These are phyloP conservation scores for Mya arenaria DNA, from an alignment of 1,140 invertebrate species.

Conservation along the genomic window DNA sequence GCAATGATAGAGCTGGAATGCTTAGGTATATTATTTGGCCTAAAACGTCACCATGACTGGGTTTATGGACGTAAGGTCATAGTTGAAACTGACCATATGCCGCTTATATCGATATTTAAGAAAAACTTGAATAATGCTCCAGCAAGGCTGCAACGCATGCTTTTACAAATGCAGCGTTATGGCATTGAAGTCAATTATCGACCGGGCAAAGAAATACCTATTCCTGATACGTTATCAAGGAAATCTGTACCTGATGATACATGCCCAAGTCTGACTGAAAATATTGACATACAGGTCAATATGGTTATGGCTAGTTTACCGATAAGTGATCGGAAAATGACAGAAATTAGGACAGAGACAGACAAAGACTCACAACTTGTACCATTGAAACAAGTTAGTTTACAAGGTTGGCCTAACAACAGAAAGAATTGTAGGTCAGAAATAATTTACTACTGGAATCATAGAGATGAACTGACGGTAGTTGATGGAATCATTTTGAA, in stretches of 20 bases:
- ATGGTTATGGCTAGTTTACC: not conserved
- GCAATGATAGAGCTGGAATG: too few species aligned
- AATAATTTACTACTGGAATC: conserved; percentile 26
- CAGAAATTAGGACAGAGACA: not conserved
- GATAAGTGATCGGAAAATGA: not conserved
- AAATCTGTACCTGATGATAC: conserved; percentile 15
- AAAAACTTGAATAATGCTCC: conserved; percentile 52
- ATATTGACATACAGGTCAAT: not conserved
- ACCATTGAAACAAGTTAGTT: conserved; percentile 16
- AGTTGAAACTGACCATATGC: conserved; percentile 4
- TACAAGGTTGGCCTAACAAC: conserved; percentile 47
- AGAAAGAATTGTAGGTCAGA: not conserved
- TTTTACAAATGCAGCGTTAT: conserved; percentile 78
- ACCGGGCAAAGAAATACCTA: conserved; percentile 77
- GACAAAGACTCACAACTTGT: not conserved
- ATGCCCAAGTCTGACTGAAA: not conserved
- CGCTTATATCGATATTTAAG: not conserved
- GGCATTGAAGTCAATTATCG: conserved; percentile 69
- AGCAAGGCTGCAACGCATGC: conserved; percentile 51
- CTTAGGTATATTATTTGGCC: not conserved
- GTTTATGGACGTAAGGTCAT: not conserved
- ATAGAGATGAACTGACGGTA: conserved; percentile 64
- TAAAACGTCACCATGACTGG: not conserved
- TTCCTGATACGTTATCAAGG: conserved; percentile 70
- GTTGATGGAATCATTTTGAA: too few species aligned